Base-by-base conservation (phyloP, 2,113 vertebrate species). In the Hyla sarda region DNA sequence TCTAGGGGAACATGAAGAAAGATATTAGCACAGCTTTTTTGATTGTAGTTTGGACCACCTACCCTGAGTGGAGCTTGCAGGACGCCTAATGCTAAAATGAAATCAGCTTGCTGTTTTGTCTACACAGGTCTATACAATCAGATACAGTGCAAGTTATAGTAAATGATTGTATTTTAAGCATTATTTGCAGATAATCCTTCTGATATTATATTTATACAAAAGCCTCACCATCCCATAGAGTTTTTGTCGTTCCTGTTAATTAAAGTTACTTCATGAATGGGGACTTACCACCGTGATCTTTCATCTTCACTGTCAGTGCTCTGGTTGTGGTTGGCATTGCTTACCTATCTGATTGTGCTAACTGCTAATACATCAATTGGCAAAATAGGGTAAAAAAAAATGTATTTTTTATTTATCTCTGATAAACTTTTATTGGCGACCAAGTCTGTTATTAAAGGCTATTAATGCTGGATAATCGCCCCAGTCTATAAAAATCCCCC, bases 401-500 rank as follows among this genome's bases (percentile, higher is more conserved):
- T 92, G 21, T 41, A 25, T 74, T 73, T 74, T 41, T 41, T 60
- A 60, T n/a, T 93, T 89, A 90, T 92, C 88, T 91, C 90, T 89
- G 92, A 75, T 82, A 60, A 89, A 89, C 86, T 88, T 79, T 93
- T 82, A 90, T 89, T 91, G 90, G 86, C 89, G 90, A 88, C 56
- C 74, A 85, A 92, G 90, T 90, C 92, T 91, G 88, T 90, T 93
- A 91, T 90, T 89, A 92, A 89, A 94, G 88, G 86, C 89, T 91
- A 91, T 90, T 92, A 94, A 94, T 92, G 89, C 90, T 58, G 90
- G 79, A 88, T 92, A 94, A 93, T 93, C 93, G 91, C 84, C 0
- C 0, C 90, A 89, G 87, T 92, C 72, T 90, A 92, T 52, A 93
- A 93, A n/a, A 91, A 87, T 88, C 82, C 89, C 82, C 84, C 93